These are phyloP conservation scores for Serinus canaria DNA, from an alignment of 2,113 vertebrate species.

Conservation along the genomic window DNA sequence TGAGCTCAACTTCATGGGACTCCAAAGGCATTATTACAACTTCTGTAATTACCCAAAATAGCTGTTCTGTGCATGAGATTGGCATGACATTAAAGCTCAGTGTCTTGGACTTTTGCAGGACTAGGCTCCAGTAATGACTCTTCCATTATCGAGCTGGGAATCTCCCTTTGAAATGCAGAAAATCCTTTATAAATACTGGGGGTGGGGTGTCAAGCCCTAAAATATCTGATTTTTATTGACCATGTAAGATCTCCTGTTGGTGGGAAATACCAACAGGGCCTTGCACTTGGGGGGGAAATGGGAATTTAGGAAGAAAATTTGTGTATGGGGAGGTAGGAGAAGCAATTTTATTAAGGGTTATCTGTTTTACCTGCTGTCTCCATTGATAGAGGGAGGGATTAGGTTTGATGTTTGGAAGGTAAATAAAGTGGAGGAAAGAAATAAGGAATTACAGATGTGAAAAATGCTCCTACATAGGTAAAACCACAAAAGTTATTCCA, in stretches of 20 bases:
- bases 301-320: not conserved
- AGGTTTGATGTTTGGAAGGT: not conserved
- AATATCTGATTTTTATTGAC: not conserved
- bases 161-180: not conserved
- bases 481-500: not conserved
- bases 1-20: not conserved
- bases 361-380: not conserved
- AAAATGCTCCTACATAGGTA: not conserved
- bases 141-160: not conserved
- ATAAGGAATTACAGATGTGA: not conserved
- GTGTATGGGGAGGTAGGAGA: not conserved
- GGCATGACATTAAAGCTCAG: slow-evolving; percentile 33
- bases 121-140: not conserved
- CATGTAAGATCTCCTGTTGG: not conserved
- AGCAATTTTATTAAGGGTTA: not conserved
- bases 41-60: slow-evolving; percentile 28
- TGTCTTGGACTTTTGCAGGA: slow-evolving; percentile 5
- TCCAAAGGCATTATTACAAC: slow-evolving; percentile 12
- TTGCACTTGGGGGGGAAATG: not conserved
- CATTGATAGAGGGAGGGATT: not conserved
- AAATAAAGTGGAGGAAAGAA: not conserved
- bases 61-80: not conserved
- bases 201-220: not conserved
- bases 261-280: not conserved
- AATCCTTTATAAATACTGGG: not conserved